Conservation (phyloP, 2,797 vertebrate species). For the Sebastes aleutianus region DNA sequence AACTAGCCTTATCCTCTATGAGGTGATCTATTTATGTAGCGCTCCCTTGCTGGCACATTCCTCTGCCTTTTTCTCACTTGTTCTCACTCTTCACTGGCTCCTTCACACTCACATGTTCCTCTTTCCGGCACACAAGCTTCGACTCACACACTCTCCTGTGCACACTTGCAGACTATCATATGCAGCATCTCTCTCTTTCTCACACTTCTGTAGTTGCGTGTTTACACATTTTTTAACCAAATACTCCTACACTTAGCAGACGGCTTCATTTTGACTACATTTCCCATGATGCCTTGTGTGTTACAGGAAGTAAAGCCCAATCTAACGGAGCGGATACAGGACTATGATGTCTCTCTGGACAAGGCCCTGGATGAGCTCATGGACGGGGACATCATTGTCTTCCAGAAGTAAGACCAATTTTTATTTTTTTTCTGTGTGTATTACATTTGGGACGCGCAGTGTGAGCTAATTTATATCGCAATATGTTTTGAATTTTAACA, state of each 20-base stretch:
- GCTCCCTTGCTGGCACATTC: slow-evolving; percentile 21
- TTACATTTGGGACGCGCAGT: neutral
- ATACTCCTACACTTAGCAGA: neutral
- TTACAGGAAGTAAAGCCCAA: slow-evolving; percentile 99
- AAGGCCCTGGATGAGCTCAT: slow-evolving; percentile 99
- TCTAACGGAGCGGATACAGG: slow-evolving; percentile 99
- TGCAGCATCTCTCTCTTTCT: neutral
- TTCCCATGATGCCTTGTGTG: neutral
- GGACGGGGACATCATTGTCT: slow-evolving; percentile 99
- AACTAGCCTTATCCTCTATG: slow-evolving; percentile 99
- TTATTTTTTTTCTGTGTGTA: neutral
- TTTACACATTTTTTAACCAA: neutral
- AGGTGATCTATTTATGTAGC: slow-evolving; percentile 82
- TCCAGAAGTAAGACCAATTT: slow-evolving; percentile 90
- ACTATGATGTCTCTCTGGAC: slow-evolving; percentile 99
- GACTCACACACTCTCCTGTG: neutral
- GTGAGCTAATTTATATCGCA: neutral
- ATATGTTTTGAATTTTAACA: neutral
- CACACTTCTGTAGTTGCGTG: neutral
- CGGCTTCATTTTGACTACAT: slow-evolving; percentile 1
- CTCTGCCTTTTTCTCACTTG: neutral
- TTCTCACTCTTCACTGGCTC: slow-evolving; percentile 9
- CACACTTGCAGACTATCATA: neutral
- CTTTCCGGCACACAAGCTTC: neutral
- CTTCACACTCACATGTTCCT: neutral